Evolutionary conservation across 2,888 invertebrate species (phyloP), one percentile per base, ranked within the genome.

Genomic region (Hecatera dysodea): DNA sequence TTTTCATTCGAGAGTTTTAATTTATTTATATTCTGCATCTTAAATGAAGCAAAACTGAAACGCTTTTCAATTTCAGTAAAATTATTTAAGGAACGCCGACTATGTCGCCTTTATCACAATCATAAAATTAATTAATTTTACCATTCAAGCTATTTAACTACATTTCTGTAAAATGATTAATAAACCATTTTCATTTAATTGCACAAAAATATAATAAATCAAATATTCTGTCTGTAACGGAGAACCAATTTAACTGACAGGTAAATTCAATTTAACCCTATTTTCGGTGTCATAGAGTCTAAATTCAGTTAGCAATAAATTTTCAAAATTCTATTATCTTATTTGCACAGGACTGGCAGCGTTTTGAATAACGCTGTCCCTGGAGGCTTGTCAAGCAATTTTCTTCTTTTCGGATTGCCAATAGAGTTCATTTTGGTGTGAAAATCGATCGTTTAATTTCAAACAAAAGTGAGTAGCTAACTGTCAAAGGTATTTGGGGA

Each of bases 291-390:
- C 1, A 27, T 83, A 78, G 60, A 76, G 69, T 80, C 57, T 42
- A 82, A 79, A 80, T 82, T 83, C 36, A 68, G 67, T 69, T 60
- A 60, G 27, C 56, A 65, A 78, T 68, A 60, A 62, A 73, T 75
- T 84, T 80, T 81, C 82, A 82, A 87, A 87, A 89, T 88, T 88
- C 87, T 87, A 90, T 90, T 91, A 91, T 92, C 91, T 90, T 90
- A 91, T 90, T 92, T 90, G 88, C 84, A 78, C 89, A 90, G 88
- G 74, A 78, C 67, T 77, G 62, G 81, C 74, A 79, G 72, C 79
- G 83, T 83, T 88, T 87, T 88, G 86, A 88, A 91, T 89, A 86
- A 87, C 80, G 86, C 80, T 81, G 72, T 84, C 72, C 76, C 75
- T 74, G 75, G 59, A 59, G 33, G 36, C 39, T 65, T 29, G 42